Base-by-base conservation (phyloP, 2,113 vertebrate species). In the Antigone vipio region DNA sequence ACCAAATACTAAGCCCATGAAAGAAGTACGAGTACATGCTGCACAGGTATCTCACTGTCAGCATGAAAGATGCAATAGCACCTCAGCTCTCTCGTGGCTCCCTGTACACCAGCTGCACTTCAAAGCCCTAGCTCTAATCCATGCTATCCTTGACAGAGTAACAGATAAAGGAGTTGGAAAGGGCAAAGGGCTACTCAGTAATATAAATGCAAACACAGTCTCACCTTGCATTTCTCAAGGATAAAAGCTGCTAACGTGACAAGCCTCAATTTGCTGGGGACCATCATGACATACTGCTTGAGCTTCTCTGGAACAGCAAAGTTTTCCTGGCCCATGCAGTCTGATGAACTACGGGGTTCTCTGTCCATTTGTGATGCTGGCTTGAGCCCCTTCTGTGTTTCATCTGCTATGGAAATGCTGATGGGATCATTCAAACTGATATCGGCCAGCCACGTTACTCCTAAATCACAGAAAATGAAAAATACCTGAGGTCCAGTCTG, bases 231-330 rank as follows among this genome's bases (percentile, higher is more conserved):
- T 74, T 99, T 99, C 90, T 98, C 98, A 83, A 99, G 98, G 59
- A 99, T 97, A 96, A 99, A 99, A 35, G 99, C 98, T 2, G 99
- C 99, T 80, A 99, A 98, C 0, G 98, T 99, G 53, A 99, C 99
- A 27, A 99, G 98, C 26, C 98, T 97, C 92, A 99, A 58, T 92
- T 99, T 99, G 98, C 99, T 99, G 91, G 99, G 99, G 72, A 99
- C 99, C 82, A 99, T n/a, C 12, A 98, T 62, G 55, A 99, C 96
- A 7, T 98, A 98, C 96, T 99, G 99, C 53, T 98, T 93, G 13
- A 99, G 98, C 17, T 96, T 98, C 79, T 98, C 98, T 0, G 99
- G 99, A 14, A 99, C 92, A 1, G 99, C 98, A 47, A 99, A 99
- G 97, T 98, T 97, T 35, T 98, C 97, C 1, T 95, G 95, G 34